Evolutionary conservation across 2,888 invertebrate genomes (phyloP), one percentile per base, ranked within the genome.

Genomic region (Melanchra persicariae): DNA sequence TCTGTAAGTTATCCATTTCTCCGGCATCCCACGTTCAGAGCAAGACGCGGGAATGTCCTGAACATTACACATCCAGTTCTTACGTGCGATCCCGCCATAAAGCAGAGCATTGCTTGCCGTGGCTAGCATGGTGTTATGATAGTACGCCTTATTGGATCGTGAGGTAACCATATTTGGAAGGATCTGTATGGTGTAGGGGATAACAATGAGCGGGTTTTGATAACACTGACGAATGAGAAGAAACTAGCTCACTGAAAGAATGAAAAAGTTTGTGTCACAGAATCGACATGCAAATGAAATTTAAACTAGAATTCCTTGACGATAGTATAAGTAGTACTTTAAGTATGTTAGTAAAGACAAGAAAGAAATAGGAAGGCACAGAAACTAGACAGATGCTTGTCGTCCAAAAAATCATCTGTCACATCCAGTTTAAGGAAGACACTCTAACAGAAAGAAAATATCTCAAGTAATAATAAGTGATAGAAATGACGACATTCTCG

Each of bases 61-160:
- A 63, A 64, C 77, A 59, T 47, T 43, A 47, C 59, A 78, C 60
- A 77, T 74, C 63, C 66, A 79, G 76, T 87, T 88, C 87, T 89
- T 88, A 83, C 83, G 72, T 79, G 83, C 84, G 78, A 86, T 85
- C 84, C 82, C 71, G 69, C 74, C 76, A 82, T 83, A 79, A 79
- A 70, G 57, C 62, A 74, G 77, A 69, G 77, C 64, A 83, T 82
- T 70, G 67, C 75, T 37, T 66, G 66, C 79, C 83, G 82, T 85
- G 55, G 69, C 58, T 57, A 40, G 71, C 86, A 84, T 83, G 82
- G 84, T 81, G 83, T 87, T 91, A 91, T 90, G 91, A 91, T 89
- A 87, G 85, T 78, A 81, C 74, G 72, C 89, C 90, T 79, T 91
- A 87, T 88, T 88, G 72, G 89, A 87, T 65, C 79, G 69, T 65